Conservation (phyloP, 2,797 vertebrate species). For the Syngnathus acus region DNA sequence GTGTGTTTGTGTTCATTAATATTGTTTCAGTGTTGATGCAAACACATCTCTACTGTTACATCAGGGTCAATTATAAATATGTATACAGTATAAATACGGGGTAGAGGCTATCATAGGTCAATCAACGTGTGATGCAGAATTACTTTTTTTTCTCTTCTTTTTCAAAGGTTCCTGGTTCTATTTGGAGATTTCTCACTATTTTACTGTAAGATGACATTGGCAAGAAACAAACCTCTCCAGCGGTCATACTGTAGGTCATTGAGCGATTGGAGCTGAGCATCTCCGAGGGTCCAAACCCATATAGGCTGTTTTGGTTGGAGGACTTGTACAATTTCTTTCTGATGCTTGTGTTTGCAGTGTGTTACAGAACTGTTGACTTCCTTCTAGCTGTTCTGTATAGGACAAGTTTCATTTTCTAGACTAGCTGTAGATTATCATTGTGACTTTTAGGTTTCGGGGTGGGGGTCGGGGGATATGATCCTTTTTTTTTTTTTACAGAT, state of each 20-base stretch:
- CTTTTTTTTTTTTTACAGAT: constrained; percentile 22
- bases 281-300: background rate
- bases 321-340: constrained; percentile 32
- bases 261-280: background rate
- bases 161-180: constrained; percentile 23
- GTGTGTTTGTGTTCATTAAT: constrained; percentile 16
- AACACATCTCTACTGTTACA: constrained; percentile 50
- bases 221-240: background rate
- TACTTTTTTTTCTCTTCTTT: constrained; percentile 20
- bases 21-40: constrained; percentile 47
- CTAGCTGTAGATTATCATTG: constrained; percentile 38
- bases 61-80: constrained; percentile 66
- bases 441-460: constrained; percentile 40
- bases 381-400: constrained; percentile 26
- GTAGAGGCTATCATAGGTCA: constrained; percentile 22
- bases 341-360: constrained; percentile 68
- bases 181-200: constrained; percentile 1
- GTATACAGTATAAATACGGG: constrained; percentile 43
- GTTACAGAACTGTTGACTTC: constrained; percentile 44
- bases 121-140: constrained; percentile 35
- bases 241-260: background rate
- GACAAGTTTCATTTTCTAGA: constrained; percentile 38
- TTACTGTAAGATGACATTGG: background rate
- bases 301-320: constrained; percentile 1
- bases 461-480: constrained; percentile 25